Conservation (phyloP, 1,140 invertebrate species). For the Drosophila arawakana region DNA sequence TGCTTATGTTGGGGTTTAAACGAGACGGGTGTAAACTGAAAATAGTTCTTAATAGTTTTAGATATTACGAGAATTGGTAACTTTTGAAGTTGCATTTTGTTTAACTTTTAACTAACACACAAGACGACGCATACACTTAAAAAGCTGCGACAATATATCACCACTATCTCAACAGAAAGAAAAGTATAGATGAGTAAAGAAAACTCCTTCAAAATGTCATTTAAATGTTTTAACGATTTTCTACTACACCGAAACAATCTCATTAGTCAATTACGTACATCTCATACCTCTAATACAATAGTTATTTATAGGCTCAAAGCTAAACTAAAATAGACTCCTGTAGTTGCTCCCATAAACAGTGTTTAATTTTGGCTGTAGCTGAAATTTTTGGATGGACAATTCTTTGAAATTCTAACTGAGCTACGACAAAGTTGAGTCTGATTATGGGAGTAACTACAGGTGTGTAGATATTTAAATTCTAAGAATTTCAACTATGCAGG, state of each 20-base stretch:
- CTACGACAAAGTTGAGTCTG: background rate
- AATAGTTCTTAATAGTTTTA: background rate
- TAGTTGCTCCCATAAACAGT: background rate
- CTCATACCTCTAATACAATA: constrained; percentile 28
- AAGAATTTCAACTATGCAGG: constrained; percentile 6
- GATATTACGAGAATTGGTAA: constrained; percentile 34
- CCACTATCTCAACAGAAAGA: constrained; percentile 30
- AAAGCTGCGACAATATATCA: constrained; percentile 47
- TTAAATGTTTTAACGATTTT: constrained; percentile 28
- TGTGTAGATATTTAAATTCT: constrained; percentile 1
- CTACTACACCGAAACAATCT: constrained; percentile 47
- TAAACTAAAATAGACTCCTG: constrained; percentile 8
- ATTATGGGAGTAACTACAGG: background rate
- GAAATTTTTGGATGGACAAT: background rate
- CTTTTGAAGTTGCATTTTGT: constrained; percentile 48
- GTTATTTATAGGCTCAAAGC: constrained; percentile 36
- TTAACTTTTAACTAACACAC: constrained; percentile 56
- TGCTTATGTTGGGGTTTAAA: constrained; percentile 16
- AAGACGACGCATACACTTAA: constrained; percentile 35
- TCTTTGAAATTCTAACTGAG: background rate
- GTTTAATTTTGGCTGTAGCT: background rate
- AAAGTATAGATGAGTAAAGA: background rate
- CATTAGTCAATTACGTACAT: constrained; percentile 44
- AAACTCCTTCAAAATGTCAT: constrained; percentile 12
- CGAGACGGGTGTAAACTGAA: background rate